Evolutionary conservation across 2,113 vertebrate genomes (phyloP), one percentile per base, ranked within the genome.

Genomic region (Cottus gobio): DNA sequence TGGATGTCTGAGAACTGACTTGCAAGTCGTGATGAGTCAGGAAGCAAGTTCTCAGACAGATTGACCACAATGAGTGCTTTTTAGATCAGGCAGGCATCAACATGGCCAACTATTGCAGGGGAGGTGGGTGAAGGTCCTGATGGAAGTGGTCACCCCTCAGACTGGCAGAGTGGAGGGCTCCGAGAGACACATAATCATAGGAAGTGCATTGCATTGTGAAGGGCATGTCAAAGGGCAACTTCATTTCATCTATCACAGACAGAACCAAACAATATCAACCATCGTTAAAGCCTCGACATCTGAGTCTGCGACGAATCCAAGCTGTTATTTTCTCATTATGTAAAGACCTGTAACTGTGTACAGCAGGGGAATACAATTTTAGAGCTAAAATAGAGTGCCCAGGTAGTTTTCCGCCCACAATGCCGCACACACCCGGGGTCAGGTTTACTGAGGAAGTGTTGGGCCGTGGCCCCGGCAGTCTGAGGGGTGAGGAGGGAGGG

Each of bases 61-160:
- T 65, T 26, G 22, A 48, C 79, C 79, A 75, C 39, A 64, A 72
- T 87, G 87, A 85, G 91, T 87, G 92, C 79, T 85, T 90, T 91
- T 91, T n/a, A 68, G 92, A 95, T 93, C 90, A 93, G 91, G 84
- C 95, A 97, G 97, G 97, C 97, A 99, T 96, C 96, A 92, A 96
- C 96, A 96, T 96, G 97, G 98, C 97, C 96, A 97, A 98, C 95
- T 91, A 90, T 94, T 95, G 95, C 89, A 78, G 56, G 79, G 86
- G 86, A 70, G 89, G 92, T 88, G 92, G 88, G 93, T 91, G 91
- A 91, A 76, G 92, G 94, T 96, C 96, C 96, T 96, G 94, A 96
- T 68, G 96, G 95, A 96, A 93, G 95, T 95, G 95, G 96, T 99
- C 97, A 95, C 97, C 97, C 97, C 96, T 96, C 96, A 97, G 97